Evolutionary conservation across 2,888 invertebrate species (phyloP), one percentile per base, ranked within the genome.

Genomic region (Thymelicus lineola): DNA sequence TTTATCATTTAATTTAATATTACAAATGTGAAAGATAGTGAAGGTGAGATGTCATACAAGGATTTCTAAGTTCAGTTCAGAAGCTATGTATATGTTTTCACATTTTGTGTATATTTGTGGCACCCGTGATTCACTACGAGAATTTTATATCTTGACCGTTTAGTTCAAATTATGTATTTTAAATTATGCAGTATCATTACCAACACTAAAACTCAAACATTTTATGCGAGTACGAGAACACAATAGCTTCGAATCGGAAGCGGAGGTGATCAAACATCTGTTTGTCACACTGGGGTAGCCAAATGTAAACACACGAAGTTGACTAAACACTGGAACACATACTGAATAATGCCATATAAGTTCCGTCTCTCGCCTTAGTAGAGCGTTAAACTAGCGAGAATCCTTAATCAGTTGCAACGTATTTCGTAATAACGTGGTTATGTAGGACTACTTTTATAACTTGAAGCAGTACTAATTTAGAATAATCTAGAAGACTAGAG

Each of bases 251-350:
- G 78, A 78, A 79, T 79, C 82, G 80, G 84, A 81, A 79, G 77
- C 78, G 79, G 76, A 79, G 81, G 76, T 82, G 82, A 80, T 79
- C 83, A 90, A 90, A 91, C 89, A 90, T 83, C 81, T 86, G 79
- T 89, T 88, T 88, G 89, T 87, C 84, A 77, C 80, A 82, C 79
- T 71, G 59, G 67, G 73, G 75, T 71, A 62, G 60, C 74, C 72
- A 65, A 75, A 75, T 80, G 80, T 84, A 84, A 85, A 84, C 85
- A 84, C 69, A 66, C 72, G 46, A 73, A 70, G 58, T 70, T 66
- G 70, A 63, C 77, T 79, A 80, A 81, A 82, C 79, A 81, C 72
- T 14, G 35, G 17, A 71, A 50, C 28, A 61, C 35, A 62, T 17
- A 57, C 62, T 45, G 48, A 62, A 62, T 57, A 69, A 28, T 60